These are phyloP conservation scores for Lithobates sylvaticus DNA, from an alignment of 2,797 vertebrate species.

Conservation along the genomic window DNA sequence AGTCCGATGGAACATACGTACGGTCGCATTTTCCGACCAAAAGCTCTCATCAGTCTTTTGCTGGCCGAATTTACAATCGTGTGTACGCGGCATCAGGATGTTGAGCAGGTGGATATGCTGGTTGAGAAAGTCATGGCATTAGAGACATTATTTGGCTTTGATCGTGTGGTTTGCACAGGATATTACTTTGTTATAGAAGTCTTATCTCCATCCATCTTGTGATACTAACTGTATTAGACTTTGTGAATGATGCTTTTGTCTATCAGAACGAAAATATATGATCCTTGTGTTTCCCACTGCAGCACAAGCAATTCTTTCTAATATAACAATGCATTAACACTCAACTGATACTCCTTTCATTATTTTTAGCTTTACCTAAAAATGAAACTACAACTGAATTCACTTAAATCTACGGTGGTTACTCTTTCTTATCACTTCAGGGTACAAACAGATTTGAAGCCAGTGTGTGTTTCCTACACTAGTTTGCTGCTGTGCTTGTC, in stretches of 20 bases:
- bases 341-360: constrained; percentile 1
- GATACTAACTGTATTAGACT: constrained; percentile 48
- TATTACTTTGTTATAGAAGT: constrained; percentile 28
- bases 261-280: constrained; percentile 29
- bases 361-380: not conserved
- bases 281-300: not conserved
- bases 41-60: too few species aligned
- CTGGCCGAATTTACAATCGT: too few species aligned
- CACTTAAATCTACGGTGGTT: not conserved
- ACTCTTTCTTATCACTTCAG: not conserved
- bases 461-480: not conserved
- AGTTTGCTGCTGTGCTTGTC: not conserved
- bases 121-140: not conserved
- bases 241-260: constrained; percentile 41
- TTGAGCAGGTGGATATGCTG: not conserved
- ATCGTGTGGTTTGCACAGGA: constrained; percentile 30
- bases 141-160: constrained; percentile 34
- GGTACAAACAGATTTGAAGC: not conserved
- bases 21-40: too few species aligned
- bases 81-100: too few species aligned
- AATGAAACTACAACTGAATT: not conserved
- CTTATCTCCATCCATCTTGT: constrained; percentile 41
- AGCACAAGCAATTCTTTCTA: constrained; percentile 14
- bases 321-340: constrained; percentile 18
- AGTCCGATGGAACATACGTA: too few species aligned